Evolutionary conservation across 2,113 vertebrate species (phyloP), one percentile per base, ranked within the genome.

Genomic region (Passerina amoena): DNA sequence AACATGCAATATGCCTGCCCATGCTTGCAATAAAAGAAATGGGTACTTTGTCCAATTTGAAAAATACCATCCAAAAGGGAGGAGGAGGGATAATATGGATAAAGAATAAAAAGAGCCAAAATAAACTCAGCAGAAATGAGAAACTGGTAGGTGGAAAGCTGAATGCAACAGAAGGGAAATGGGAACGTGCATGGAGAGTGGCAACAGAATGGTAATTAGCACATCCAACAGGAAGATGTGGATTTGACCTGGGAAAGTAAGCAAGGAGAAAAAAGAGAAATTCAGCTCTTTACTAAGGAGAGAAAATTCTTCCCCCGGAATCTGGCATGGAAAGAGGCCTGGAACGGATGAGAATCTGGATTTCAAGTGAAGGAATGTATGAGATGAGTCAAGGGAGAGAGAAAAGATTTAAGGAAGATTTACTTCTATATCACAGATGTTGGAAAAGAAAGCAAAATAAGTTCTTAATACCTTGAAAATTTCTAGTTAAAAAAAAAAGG

Each of bases 311-410:
- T 94, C 72, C 44, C 23, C 25, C 73, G 54, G 42, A 92, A 40
- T 88, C 72, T 96, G 96, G 88, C 82, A 14, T 48, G 53, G 68
- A 83, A 82, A 78, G 71, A 78, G n/a, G 37, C 33, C 76, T 95
- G 96, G 85, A 96, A 81, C 12, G 7, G 93, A 94, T 86, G 71
- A 91, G 82, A 86, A 86, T 88, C 72, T 86, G 88, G 38, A 93
- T 88, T 87, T 56, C 42, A 68, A 88, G 53, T 48, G 73, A 78
- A 91, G 48, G 83, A 94, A 96, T 88, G 71, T 75, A 51, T 51
- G 48, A 95, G 66, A 88, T 85, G 90, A 93, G 90, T 93, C 90
- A 90, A 80, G 87, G 88, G 90, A 60, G 89, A 91, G 53, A 72
- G 31, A 54, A 54, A 71, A 76, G 86, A 82, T 89, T 93, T 89